These are phyloP conservation scores for Chironomus riparius DNA, from an alignment of 2,888 invertebrate species.

Conservation along the genomic window DNA sequence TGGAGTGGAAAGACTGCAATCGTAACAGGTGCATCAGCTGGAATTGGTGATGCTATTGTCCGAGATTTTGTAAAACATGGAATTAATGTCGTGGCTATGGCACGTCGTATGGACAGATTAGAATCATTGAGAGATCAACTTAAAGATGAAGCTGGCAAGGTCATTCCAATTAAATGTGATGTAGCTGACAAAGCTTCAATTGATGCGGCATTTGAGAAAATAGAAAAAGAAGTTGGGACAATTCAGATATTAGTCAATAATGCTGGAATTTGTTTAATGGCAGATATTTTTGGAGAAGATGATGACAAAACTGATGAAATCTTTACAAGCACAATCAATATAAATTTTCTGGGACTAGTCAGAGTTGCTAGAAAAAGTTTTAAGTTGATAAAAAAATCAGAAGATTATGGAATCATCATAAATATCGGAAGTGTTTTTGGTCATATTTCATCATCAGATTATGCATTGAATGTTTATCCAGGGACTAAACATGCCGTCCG, in stretches of 20 bases:
- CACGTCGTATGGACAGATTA: slow-evolving; percentile 1
- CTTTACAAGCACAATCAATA: slow-evolving; percentile 35
- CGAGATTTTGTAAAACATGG: slow-evolving; percentile 34
- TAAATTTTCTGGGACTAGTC: slow-evolving; percentile 42
- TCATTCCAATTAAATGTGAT: slow-evolving; percentile 4
- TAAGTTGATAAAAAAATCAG: slow-evolving; percentile 41
- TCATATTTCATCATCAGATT: not conserved
- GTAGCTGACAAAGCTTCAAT: not conserved
- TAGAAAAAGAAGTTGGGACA: slow-evolving; percentile 44
- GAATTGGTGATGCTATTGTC: slow-evolving; percentile 27
- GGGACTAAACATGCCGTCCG: slow-evolving; percentile 5
- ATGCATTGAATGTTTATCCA: not conserved
- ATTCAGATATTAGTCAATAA: slow-evolving; percentile 51
- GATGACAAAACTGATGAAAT: slow-evolving; percentile 21
- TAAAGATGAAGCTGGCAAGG: not conserved
- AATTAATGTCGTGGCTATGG: slow-evolving; percentile 31
- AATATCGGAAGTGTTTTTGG: slow-evolving; percentile 35
- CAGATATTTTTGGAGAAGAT: not conserved
- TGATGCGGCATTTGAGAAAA: slow-evolving; percentile 43
- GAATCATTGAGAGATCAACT: not conserved
- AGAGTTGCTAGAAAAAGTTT: slow-evolving; percentile 43
- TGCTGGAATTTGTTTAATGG: slow-evolving; percentile 41
- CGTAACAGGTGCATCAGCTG: slow-evolving; percentile 32
- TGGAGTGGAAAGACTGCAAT: no score
- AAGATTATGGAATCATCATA: slow-evolving; percentile 42